Evolutionary conservation across 2,888 invertebrate genomes (phyloP), one percentile per base, ranked within the genome.

Genomic region (Autographa pulchrina): DNA sequence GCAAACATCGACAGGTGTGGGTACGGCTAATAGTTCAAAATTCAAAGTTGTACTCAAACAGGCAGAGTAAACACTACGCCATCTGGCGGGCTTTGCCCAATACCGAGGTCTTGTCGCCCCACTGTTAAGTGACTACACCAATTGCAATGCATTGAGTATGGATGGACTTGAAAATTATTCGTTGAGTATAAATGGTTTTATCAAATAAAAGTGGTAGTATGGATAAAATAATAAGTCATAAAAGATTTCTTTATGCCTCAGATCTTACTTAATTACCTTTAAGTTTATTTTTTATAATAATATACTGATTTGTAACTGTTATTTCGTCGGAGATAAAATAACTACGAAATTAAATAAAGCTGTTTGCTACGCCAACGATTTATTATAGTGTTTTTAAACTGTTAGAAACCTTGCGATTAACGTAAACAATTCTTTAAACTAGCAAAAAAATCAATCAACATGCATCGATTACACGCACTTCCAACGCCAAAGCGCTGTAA

Each of bases 1-100:
- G 85, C 85, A 92, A 94, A 93, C 91, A 92, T 82, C 87, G 93
- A 92, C 95, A 95, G 95, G 95, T 95, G 95, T 88, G 88, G 86
- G 88, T 84, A 78, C 84, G 89, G 89, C 90, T 92, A 93, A 93
- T 93, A 94, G 95, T 94, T 94, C 88, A 90, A 93, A 95, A 93
- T 94, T 94, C 95, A 94, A 95, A 96, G 92, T 95, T 93, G 89
- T 90, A 86, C 91, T 92, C 92, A 90, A 94, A 93, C 92, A 91
- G 89, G 83, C 83, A 87, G 90, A 74, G 93, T 90, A 96, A 96
- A 96, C 95, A 96, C 95, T 96, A 92, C 90, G 92, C 95, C 95
- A 96, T 95, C 95, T 96, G 95, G 89, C 93, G 89, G 80, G 85
- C 89, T 92, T 92, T 90, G 88, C 87, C 85, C 87, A 85, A 88